A percentile compares a stretch with the other conserved stretches of the same genome.
These are phyloP conservation scores for Apus apus DNA, from an alignment of 2,113 vertebrate species.

Conservation along the genomic window DNA sequence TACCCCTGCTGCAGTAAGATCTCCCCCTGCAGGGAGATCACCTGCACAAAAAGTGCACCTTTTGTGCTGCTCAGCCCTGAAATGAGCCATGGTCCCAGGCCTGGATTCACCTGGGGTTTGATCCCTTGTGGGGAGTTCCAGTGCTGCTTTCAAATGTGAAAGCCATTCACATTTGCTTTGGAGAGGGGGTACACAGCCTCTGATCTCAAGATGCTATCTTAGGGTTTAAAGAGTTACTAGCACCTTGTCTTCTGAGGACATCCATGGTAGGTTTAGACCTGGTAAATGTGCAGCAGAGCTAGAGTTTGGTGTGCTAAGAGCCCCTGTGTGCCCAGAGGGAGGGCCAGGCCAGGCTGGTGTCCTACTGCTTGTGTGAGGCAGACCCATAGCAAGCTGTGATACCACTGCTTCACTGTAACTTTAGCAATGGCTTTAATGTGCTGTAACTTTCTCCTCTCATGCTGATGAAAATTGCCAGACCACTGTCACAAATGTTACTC, in stretches of 20 bases:
- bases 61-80: neutral
- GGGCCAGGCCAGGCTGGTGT: neutral
- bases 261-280: neutral
- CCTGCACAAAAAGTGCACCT: rapidly evolving
- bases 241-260: neutral
- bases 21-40: no score
- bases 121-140: neutral
- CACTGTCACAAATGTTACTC: neutral
- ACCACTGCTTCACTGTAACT: neutral
- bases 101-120: neutral
- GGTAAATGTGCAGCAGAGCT: neutral
- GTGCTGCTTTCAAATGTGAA: neutral
- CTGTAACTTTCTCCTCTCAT: neutral
- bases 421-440: neutral
- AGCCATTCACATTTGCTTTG: rapidly evolving
- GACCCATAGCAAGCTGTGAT: neutral
- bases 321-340: neutral
- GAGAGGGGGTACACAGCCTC: rapidly evolving
- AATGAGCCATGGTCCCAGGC: neutral
- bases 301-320: neutral
- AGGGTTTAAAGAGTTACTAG: neutral
- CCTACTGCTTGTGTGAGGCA: neutral
- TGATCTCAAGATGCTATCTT: neutral
- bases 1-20: neutral
- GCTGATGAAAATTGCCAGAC: neutral